Conservation (phyloP, 2,113 vertebrate species). For the Redunca redunca region DNA sequence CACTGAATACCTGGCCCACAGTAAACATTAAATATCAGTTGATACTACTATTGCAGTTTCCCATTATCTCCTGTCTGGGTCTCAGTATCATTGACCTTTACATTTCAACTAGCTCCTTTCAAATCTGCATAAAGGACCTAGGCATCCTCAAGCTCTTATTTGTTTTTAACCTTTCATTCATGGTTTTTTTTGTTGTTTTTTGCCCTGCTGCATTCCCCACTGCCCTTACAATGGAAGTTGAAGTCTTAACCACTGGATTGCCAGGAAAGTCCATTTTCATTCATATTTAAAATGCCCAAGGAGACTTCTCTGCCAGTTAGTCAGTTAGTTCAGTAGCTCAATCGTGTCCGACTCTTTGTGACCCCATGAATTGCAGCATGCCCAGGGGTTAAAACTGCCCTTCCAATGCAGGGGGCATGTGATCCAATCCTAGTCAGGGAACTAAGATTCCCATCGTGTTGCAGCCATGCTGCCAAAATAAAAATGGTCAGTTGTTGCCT, state of each 20-base stretch:
- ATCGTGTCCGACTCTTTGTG: too few relatives aligned
- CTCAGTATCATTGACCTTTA: neutral
- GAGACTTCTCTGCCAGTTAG: neutral
- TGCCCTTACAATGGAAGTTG: neutral
- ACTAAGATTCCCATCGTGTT: neutral
- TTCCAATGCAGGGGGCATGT: neutral
- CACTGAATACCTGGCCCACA: neutral
- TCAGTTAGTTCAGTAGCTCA: too few relatives aligned
- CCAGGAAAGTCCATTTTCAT: neutral
- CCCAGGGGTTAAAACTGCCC: neutral
- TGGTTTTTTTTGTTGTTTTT: neutral
- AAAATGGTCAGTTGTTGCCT: neutral
- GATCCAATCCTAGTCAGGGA: neutral
- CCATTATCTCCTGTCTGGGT: neutral
- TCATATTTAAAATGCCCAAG: neutral
- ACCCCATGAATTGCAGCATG: too few relatives aligned
- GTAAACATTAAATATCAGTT: neutral
- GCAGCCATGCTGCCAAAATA: neutral
- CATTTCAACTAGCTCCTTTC: conserved; percentile 18
- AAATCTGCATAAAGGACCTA: neutral
- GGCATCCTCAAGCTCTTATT: neutral
- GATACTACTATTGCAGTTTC: neutral
- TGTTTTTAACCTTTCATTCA: neutral
- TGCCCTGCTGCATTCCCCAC: neutral
- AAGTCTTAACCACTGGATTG: neutral